Evolutionary conservation across 2,113 vertebrate species (phyloP).

Genomic region (Hirundichthys speculiger): DNA sequence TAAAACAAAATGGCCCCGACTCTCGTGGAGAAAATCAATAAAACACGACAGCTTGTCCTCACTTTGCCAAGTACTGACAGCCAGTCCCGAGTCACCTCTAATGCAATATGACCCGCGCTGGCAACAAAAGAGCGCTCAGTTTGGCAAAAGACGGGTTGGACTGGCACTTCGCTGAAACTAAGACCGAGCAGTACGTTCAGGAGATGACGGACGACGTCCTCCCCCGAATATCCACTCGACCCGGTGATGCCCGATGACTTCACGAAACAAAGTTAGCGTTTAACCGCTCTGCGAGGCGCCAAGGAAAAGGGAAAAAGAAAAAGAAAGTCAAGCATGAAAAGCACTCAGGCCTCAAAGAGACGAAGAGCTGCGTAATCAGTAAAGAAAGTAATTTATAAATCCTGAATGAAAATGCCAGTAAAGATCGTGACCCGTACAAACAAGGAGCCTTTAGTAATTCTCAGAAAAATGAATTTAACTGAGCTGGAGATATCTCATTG

Average conservation of each 20-base stretch:
- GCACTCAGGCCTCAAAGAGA: background rate
- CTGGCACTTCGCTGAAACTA: slow-evolving; percentile 21
- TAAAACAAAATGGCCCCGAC: slow-evolving; percentile 2
- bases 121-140: slow-evolving; percentile 33
- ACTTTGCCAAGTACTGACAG: slow-evolving; percentile 36
- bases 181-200: slow-evolving; percentile 10
- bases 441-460: no score
- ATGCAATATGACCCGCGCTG: slow-evolving; percentile 24
- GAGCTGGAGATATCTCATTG: slow-evolving; percentile 14
- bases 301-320: no score
- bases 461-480: background rate
- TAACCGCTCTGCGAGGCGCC: background rate
- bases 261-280: background rate
- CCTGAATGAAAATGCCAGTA: background rate
- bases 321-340: background rate
- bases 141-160: slow-evolving; percentile 32
- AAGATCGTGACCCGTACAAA: no score
- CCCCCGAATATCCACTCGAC: background rate
- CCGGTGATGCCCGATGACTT: slow-evolving; percentile 3
- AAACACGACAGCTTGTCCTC: slow-evolving; percentile 51
- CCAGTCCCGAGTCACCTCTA: slow-evolving; percentile 48
- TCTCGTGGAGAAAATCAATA: slow-evolving; percentile 12
- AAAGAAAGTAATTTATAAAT: background rate
- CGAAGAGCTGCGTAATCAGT: slow-evolving; percentile 1
- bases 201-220: slow-evolving; percentile 1